A percentile compares a stretch with the other conserved stretches of the same genome.
phyloP scores from a whole-genome alignment of 1,140 invertebrate species.

The Drosophila truncata region DNA sequence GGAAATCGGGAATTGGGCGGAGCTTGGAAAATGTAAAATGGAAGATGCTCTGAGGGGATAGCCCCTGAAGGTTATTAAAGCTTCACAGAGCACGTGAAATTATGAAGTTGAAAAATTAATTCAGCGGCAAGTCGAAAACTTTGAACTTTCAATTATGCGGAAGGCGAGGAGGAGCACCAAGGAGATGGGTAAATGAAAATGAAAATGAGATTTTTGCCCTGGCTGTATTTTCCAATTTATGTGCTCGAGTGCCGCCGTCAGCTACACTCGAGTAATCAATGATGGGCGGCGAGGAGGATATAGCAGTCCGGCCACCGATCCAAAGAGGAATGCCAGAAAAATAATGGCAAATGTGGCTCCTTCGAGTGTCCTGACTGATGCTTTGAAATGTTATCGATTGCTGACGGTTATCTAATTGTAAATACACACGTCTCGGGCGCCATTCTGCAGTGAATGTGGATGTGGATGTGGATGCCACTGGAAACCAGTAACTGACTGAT shows the following conservation, averaged over 20 bases:
- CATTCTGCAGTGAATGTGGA: slow-evolving; percentile 26
- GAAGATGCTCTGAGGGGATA: slow-evolving; percentile 12
- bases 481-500: slow-evolving; percentile 61
- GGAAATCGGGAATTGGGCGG: slow-evolving; percentile 10
- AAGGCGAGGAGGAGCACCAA: slow-evolving; percentile 27
- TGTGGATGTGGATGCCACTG: slow-evolving; percentile 19
- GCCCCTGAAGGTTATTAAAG: slow-evolving; percentile 63
- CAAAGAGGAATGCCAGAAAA: slow-evolving; percentile 64
- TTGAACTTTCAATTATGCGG: slow-evolving; percentile 81
- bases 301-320: slow-evolving; percentile 31
- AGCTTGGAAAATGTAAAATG: slow-evolving; percentile 18
- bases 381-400: slow-evolving; percentile 66
- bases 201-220: slow-evolving; percentile 60
- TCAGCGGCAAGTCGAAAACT: slow-evolving; percentile 79
- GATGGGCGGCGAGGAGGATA: slow-evolving; percentile 35
- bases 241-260: slow-evolving; percentile 78
- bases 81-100: slow-evolving; percentile 73
- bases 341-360: slow-evolving; percentile 65
- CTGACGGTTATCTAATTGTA: slow-evolving; percentile 77
- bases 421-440: slow-evolving; percentile 60
- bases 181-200: slow-evolving; percentile 55
- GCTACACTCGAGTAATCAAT: slow-evolving; percentile 79
- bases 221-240: slow-evolving; percentile 76
- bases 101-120: slow-evolving; percentile 83
- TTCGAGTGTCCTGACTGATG: slow-evolving; percentile 20